Evolutionary conservation across 1,140 invertebrate species (phyloP).

Genomic region (Atta cephalotes): DNA sequence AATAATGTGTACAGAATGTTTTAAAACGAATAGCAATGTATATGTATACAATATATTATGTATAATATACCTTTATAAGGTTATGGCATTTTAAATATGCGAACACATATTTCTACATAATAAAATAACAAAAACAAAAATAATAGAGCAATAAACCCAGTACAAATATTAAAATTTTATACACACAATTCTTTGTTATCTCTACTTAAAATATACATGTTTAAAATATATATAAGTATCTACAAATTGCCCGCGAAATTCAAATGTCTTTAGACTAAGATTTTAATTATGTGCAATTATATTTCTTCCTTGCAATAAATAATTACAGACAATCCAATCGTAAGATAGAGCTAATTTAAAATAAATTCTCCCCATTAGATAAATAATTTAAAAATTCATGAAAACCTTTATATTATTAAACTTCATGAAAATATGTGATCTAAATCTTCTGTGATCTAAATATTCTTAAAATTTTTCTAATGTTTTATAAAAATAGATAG

Average conservation of each 20-base stretch:
- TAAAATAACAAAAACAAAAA: neutral
- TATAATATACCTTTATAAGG: conserved; percentile 29
- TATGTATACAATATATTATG: neutral
- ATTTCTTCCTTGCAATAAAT: neutral
- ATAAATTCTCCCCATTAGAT: neutral
- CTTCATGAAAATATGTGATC: neutral
- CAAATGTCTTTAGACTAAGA: conserved; percentile 1
- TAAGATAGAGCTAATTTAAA: neutral
- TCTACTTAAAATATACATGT: neutral
- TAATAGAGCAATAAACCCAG: neutral
- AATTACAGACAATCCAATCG: neutral
- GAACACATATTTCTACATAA: neutral
- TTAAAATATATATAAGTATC: neutral
- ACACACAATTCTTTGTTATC: neutral
- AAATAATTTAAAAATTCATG: neutral
- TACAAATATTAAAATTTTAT: neutral
- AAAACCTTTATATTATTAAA: conserved; percentile 1
- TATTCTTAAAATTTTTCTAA: neutral
- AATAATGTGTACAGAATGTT: conserved; percentile 4
- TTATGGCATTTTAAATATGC: conserved; percentile 37
- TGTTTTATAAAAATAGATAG: neutral
- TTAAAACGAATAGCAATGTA: neutral
- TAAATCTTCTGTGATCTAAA: too few relatives aligned
- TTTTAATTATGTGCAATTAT: neutral
- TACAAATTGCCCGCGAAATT: conserved; percentile 52